phyloP scores from a whole-genome alignment of 2,113 vertebrate species.

The Plestiodon gilberti region DNA sequence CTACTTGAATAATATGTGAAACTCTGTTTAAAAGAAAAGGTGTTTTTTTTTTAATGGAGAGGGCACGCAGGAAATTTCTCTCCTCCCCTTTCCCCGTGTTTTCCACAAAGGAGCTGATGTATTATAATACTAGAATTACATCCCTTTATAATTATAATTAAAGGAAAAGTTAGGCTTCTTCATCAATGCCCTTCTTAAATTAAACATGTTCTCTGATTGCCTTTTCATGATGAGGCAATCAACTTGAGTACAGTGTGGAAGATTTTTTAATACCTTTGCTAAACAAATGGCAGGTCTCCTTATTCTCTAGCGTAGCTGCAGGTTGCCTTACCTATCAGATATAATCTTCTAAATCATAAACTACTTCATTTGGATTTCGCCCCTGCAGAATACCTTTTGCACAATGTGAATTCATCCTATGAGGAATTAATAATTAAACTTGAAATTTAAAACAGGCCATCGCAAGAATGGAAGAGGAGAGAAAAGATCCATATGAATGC shows the following conservation, averaged over 20 bases:
- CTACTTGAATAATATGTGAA: neutral
- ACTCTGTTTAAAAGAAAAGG: no score
- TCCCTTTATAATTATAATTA: conserved; percentile 46
- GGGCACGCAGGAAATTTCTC: neutral
- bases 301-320: conserved; percentile 49
- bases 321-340: conserved; percentile 33
- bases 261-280: conserved; percentile 43
- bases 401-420: neutral
- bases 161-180: conserved; percentile 35
- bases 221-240: conserved; percentile 21
- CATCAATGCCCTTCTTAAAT: conserved; percentile 39
- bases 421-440: conserved; percentile 29
- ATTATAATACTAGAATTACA: conserved; percentile 36
- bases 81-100: neutral
- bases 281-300: neutral
- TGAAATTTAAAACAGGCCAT: neutral
- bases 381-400: neutral
- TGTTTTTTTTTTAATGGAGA: no score
- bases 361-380: neutral
- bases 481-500: neutral
- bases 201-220: conserved; percentile 42
- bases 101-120: conserved; percentile 20
- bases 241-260: conserved; percentile 15
- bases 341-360: conserved; percentile 37
- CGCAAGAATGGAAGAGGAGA: neutral